Evolutionary conservation across 2,888 invertebrate species (phyloP), one percentile per base, ranked within the genome.

Genomic region (Scaptodrosophila latifasciaeformis): DNA sequence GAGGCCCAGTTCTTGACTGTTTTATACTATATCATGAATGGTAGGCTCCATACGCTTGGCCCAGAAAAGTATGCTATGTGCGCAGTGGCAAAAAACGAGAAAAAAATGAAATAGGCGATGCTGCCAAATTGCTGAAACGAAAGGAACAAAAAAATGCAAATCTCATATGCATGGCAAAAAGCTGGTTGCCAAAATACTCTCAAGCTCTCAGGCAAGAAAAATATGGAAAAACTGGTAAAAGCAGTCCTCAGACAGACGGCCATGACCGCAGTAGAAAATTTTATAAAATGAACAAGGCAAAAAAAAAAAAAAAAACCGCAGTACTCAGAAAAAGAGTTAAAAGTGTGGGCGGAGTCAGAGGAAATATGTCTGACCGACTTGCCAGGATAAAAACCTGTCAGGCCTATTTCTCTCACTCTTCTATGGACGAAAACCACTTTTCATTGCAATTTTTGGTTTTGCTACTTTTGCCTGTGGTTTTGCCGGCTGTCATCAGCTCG

Each of bases 21-120:
- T 7, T 24, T 30, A 30, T 29, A 18, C 44, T 9, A 34, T 2
- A 51, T 27, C 21, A 37, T 12, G 19, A 12, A 37, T 34, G 10
- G 15, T 10, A 34, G 21, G 21, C 42, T 12, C 13, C 24, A 4
- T 3, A 12, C 27, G 12, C 43, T 43, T 70, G 71, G 70, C 75
- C 65, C 75, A 70, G 64, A 67, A 76, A 76, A 68, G 70, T 76
- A 72, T 70, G 79, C 76, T 66, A 75, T 60, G 70, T 76, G 72
- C 68, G 79, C 76, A 65, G 72, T 60, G 59, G 65, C 53, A 45
- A 58, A 55, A 51, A 53, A 57, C 30, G 42, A 55, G 59, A 68
- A 71, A 65, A 71, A 72, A 69, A 67, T 69, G 72, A 69, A 51
- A 61, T 42, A 60, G 52, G 44, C 44, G 54, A 46, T 3, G 24